Evolutionary conservation across 2,888 invertebrate species (phyloP).

Genomic region (Fragum fragum): DNA sequence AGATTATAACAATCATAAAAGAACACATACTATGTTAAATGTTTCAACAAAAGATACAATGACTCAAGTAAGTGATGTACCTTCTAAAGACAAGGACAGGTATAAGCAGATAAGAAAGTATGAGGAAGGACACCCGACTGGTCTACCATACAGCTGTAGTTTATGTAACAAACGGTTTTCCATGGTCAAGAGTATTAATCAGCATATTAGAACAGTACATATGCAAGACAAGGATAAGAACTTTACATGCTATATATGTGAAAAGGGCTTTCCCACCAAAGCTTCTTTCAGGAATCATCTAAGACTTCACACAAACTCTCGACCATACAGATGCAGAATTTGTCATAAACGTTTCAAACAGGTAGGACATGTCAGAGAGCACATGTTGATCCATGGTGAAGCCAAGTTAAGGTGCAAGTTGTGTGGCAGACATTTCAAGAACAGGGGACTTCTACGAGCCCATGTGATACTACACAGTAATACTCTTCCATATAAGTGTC

Average conservation of each 20-base stretch:
- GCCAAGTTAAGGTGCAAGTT: slow-evolving; percentile 26
- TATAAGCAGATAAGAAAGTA: neutral
- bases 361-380: slow-evolving; percentile 48
- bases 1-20: neutral
- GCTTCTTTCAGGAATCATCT: slow-evolving; percentile 50
- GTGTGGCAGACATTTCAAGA: slow-evolving; percentile 36
- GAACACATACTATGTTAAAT: neutral
- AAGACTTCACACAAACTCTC: slow-evolving; percentile 47
- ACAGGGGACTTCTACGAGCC: neutral
- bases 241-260: slow-evolving; percentile 50
- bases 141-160: slow-evolving; percentile 37
- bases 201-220: slow-evolving; percentile 46
- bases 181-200: slow-evolving; percentile 29
- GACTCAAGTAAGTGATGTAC: neutral
- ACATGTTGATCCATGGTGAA: slow-evolving; percentile 43
- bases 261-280: slow-evolving; percentile 47
- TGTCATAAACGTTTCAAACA: slow-evolving; percentile 54
- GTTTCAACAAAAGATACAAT: neutral
- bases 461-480: slow-evolving; percentile 37
- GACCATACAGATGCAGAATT: slow-evolving; percentile 51
- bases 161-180: slow-evolving; percentile 43
- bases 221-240: slow-evolving; percentile 48
- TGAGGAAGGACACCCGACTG: slow-evolving; percentile 24
- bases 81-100: neutral
- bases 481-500: slow-evolving; percentile 43